Evolutionary conservation across 53 echinoderm and acorn worm species (phyloP).

Genomic region (Luidia sarsii): DNA sequence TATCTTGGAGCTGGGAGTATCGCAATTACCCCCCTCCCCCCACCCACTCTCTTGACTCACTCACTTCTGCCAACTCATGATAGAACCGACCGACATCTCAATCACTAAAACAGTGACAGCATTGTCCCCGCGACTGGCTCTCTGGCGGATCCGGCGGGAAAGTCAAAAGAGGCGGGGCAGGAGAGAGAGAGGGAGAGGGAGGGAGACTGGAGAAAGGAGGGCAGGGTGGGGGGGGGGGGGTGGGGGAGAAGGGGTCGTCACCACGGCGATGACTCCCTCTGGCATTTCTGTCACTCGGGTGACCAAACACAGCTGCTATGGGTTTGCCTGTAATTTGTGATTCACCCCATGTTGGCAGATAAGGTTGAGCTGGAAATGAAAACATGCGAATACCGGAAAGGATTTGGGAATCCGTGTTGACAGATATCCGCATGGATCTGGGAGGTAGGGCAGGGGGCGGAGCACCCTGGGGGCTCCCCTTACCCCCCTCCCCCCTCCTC

Average conservation of each 20-base stretch:
- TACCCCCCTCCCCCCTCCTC: no score
- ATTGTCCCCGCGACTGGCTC: not conserved
- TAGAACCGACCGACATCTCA: slow-evolving; percentile 16
- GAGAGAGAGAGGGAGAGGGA: no score
- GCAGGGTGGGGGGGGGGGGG: not conserved
- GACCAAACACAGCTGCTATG: slow-evolving; percentile 51
- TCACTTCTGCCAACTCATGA: not conserved
- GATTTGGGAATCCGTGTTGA: slow-evolving; percentile 40
- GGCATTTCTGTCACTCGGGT: slow-evolving; percentile 18
- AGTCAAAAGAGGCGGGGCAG: no score
- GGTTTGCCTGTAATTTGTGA: slow-evolving; percentile 53
- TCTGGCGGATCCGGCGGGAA: not conserved
- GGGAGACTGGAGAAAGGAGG: not conserved
- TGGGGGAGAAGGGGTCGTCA: not conserved
- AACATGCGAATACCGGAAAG: slow-evolving; percentile 59
- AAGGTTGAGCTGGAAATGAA: slow-evolving; percentile 56
- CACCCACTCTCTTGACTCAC: slow-evolving; percentile 35
- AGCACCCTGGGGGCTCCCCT: no score
- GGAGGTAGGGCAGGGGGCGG: no score
- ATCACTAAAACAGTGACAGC: slow-evolving; percentile 32
- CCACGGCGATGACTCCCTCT: not conserved
- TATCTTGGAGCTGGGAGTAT: no score
- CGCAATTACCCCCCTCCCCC: no score
- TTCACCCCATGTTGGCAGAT: slow-evolving; percentile 59
- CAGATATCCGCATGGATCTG: not conserved